Evolutionary conservation across 2,797 vertebrate genomes (phyloP), one percentile per base, ranked within the genome.

Genomic region (Parauchenoglanis ngamensis): DNA sequence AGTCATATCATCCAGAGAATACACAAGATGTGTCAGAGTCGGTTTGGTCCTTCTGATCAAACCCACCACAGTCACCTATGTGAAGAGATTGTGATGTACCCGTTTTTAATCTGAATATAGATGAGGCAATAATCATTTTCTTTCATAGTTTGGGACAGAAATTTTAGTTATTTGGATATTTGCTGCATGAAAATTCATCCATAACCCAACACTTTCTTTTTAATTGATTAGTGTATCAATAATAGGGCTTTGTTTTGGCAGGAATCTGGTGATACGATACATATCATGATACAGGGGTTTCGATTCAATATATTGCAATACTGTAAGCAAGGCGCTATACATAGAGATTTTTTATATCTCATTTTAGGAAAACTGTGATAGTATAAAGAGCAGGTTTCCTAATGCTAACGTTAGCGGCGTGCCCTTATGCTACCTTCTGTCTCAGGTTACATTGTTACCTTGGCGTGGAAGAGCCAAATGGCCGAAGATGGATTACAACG

Each of bases 1-100:
- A 0, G 94, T 95, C 94, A 93, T 94, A 92, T 95, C 94, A 13
- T 95, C 94, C 89, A 95, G 85, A 28, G 84, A 88, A 87, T 91
- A 94, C 88, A 91, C 85, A 82, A 93, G 1, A 54, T 89, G 73
- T 0, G 85, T 91, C 35, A n/a, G 19, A 0, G 85, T 91, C 15
- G 89, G 89, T 44, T 83, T 56, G 12, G 57, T 35, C 31, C 77
- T 85, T 87, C 91, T 89, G 86, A 94, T 4, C 15, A 93, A 4
- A n/a, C 94, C 94, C 49, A 95, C 90, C 0, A 94, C 1, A 13
- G 93, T 93, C 78, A 94, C 92, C 94, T 95, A 65, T 21, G 67
- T 54, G 1, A 25, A 54, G 12, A 87, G 40, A 25, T 19, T 87
- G 8, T 57, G 17, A 35, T 35, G n/a, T 56, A 56, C n/a, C 13